phyloP scores from a whole-genome alignment of 2,113 vertebrate genomes.

The Ranitomeya variabilis region DNA sequence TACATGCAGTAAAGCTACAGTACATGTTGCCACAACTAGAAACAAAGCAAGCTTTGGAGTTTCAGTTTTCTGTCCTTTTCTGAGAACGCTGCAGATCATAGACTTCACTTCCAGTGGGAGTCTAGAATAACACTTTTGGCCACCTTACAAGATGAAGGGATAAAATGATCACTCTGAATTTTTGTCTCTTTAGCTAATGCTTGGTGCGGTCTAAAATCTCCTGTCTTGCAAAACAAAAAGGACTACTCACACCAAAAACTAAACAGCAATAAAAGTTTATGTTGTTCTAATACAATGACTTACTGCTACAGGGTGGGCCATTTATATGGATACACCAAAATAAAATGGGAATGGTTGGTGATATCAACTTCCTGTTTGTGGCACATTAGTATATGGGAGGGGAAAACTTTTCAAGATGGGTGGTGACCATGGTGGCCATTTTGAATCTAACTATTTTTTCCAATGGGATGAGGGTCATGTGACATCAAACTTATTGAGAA shows the following conservation, averaged over 20 bases:
- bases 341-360: too few species aligned
- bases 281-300: background rate
- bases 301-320: too few species aligned
- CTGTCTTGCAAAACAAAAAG: background rate
- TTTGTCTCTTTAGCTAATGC: background rate
- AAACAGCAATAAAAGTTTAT: background rate
- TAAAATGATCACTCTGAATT: conserved; percentile 4
- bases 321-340: too few species aligned
- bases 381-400: too few species aligned
- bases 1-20: background rate
- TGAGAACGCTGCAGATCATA: background rate
- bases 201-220: background rate
- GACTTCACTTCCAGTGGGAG: background rate
- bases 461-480: too few species aligned
- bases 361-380: too few species aligned
- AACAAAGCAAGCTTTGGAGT: background rate
- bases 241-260: background rate
- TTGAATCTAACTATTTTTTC: too few species aligned
- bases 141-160: background rate
- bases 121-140: conserved; percentile 26
- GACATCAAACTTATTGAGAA: too few species aligned
- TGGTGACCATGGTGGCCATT: too few species aligned
- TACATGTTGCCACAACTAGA: background rate
- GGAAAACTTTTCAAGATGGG: too few species aligned
- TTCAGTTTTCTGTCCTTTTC: background rate